phyloP scores from a whole-genome alignment of 2,113 vertebrate genomes.

The Ia io region DNA sequence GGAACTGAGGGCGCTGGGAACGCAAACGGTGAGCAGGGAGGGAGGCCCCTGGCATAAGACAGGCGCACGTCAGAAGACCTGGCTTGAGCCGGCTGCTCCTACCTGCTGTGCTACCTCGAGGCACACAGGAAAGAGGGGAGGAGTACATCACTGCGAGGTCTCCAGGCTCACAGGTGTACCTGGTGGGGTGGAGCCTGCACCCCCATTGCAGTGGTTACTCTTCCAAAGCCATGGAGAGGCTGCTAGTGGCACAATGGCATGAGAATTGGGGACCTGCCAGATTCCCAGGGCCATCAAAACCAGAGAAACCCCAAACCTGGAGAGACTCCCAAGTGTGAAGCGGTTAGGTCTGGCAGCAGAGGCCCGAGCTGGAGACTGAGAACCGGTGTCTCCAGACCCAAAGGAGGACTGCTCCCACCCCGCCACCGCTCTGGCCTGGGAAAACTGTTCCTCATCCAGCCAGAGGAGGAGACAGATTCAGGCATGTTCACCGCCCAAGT shows the following conservation, averaged over 20 bases:
- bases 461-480: fast-evolving
- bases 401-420: fast-evolving
- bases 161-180: fast-evolving
- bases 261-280: background rate
- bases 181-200: fast-evolving
- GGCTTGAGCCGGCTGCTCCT: background rate
- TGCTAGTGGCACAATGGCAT: fast-evolving
- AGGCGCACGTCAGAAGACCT: fast-evolving
- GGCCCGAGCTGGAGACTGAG: background rate
- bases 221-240: fast-evolving
- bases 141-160: fast-evolving
- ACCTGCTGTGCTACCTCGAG: too few relatives aligned
- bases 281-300: fast-evolving
- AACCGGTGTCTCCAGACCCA: fast-evolving
- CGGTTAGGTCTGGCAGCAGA: background rate
- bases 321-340: too few relatives aligned
- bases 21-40: too few relatives aligned
- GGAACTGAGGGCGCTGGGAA: background rate
- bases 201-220: fast-evolving
- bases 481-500: background rate
- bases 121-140: background rate
- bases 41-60: background rate
- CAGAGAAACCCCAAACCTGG: fast-evolving
- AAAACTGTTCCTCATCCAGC: background rate
- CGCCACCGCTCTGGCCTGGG: fast-evolving